These are phyloP conservation scores for Herminia tarsipennalis DNA, from an alignment of 2,888 invertebrate species.

Conservation along the genomic window DNA sequence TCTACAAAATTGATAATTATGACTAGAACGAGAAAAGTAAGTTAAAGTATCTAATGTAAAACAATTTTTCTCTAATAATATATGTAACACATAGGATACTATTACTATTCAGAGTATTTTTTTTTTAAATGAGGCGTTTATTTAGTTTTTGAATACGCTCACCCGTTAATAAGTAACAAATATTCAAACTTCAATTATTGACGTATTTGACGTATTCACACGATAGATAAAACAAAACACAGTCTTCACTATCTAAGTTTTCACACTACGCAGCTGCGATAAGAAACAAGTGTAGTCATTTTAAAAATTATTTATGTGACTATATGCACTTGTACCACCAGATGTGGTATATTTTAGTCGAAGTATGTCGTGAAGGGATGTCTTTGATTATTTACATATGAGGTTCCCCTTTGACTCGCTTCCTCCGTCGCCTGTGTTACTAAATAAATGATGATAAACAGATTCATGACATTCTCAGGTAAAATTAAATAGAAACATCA, in stretches of 20 bases:
- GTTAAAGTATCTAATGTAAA: too few species aligned
- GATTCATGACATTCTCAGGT: slow-evolving; percentile 5
- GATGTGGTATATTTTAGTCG: slow-evolving; percentile 11
- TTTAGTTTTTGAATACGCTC: too few species aligned
- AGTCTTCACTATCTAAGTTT: slow-evolving; percentile 5
- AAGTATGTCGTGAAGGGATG: slow-evolving; percentile 13
- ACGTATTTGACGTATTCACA: not conserved
- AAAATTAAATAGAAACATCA: too few species aligned
- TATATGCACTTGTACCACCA: slow-evolving; percentile 17
- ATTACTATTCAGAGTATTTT: too few species aligned
- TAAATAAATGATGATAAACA: slow-evolving; percentile 4
- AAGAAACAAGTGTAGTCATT: slow-evolving; percentile 12
- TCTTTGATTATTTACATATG: slow-evolving; percentile 24
- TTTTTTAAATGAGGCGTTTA: too few species aligned
- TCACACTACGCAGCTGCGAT: slow-evolving; percentile 10
- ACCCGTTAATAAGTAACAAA: too few species aligned
- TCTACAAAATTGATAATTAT: not conserved
- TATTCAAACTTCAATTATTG: too few species aligned
- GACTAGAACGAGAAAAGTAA: too few species aligned
- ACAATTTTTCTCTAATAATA: too few species aligned
- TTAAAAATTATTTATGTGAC: slow-evolving; percentile 17
- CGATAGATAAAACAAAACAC: slow-evolving; percentile 4
- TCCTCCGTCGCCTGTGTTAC: slow-evolving; percentile 4
- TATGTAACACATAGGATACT: too few species aligned
- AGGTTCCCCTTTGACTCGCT: slow-evolving; percentile 12